Evolutionary conservation across 2,888 invertebrate species (phyloP), one percentile per base, ranked within the genome.

Genomic region (Heliconius cydno): DNA sequence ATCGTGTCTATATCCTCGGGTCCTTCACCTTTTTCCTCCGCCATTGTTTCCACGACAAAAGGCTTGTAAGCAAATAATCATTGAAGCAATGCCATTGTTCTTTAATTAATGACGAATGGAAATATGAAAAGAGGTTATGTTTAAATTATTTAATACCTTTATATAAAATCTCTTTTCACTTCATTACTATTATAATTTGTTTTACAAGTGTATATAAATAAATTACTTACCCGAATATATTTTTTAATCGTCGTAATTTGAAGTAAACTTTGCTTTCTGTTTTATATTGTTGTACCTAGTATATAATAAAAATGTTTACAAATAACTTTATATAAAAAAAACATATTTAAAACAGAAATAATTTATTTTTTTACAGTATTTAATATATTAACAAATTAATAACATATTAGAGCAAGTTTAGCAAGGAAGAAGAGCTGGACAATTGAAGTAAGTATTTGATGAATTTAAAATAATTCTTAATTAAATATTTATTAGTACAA

Each of bases 1-100:
- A 95, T 93, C n/a, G 92, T 93, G 86, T 94, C 94, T 52, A 88
- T 88, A 85, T 94, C 94, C 84, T 94, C 94, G 2, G 90, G 89
- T 6, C 85, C 87, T 85, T 93, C 94, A 5, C 92, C 93, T 84
- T 91, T 91, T 83, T 87, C 86, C 85, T 92, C 92, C 34, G 86
- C 86, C 90, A 82, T 83, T 79, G 68, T 77, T 79, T 63, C n/a
- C 57, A 60, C 65, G 63, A 78, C 65, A 38, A 74, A 74, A 57
- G 65, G n/a, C 70, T 76, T 67, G 78, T 63, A 79, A 73, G 60
- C 57, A 67, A 25, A 38, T 71, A 74, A 52, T 63, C 72, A 66
- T 71, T 79, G 34, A 78, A 67, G n/a, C 52, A 30, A 71, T 66
- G 38, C 52, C 57, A 80, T 73, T 80, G 73, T 77, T 74, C 78